Percentiles rank a stretch among this genome's conserved stretches.
These are phyloP conservation scores for Anorthoa munda DNA, from an alignment of 2,888 invertebrate species.

Conservation along the genomic window DNA sequence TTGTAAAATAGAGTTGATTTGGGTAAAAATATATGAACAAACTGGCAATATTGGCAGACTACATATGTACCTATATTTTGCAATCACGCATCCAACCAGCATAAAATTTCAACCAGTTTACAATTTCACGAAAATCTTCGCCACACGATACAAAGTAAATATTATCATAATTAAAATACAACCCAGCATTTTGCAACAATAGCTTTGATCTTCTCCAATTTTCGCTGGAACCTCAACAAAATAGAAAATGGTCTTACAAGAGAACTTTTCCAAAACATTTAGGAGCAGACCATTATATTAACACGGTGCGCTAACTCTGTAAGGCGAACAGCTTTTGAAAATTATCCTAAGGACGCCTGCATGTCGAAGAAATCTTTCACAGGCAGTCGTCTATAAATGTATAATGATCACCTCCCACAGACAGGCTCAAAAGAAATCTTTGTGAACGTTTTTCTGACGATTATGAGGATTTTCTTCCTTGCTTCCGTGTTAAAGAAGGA, in stretches of 20 bases:
- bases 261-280: conserved; percentile 72
- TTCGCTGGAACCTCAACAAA: conserved; percentile 44
- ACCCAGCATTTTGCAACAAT: conserved; percentile 42
- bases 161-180: conserved; percentile 37
- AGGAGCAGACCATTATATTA: conserved; percentile 85
- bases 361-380: conserved; percentile 82
- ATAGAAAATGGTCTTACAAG: conserved; percentile 62
- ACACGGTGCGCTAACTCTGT: conserved; percentile 84
- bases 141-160: conserved; percentile 22
- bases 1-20: not conserved
- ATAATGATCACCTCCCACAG: conserved; percentile 82
- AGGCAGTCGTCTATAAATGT: conserved; percentile 87
- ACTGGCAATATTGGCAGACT: not conserved
- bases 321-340: conserved; percentile 82
- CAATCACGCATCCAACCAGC: not conserved
- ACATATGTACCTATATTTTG: not conserved
- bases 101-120: conserved; percentile 24
- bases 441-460: conserved; percentile 62
- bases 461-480: conserved; percentile 48
- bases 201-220: conserved; percentile 44
- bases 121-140: conserved; percentile 11
- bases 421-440: conserved; percentile 61
- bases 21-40: not conserved
- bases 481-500: conserved; percentile 27
- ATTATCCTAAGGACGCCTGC: conserved; percentile 79